Conservation (phyloP, 1,140 invertebrate species). For the Probaryconus sp. region DNA sequence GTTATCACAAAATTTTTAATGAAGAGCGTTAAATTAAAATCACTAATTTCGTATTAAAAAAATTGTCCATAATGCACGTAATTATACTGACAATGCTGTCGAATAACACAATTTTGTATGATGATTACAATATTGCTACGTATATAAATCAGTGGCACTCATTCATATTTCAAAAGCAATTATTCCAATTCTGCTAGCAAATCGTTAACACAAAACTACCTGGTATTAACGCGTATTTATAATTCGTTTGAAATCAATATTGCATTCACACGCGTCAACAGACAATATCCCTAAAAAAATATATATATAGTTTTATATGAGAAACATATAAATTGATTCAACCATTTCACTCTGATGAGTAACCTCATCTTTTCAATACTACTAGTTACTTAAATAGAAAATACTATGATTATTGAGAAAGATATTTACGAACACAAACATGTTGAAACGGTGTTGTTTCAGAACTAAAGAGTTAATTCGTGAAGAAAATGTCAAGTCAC, state of each 20-base stretch:
- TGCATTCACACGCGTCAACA: conserved; percentile 34
- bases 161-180: conserved; percentile 49
- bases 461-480: too few relatives aligned
- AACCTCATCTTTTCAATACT: too few relatives aligned
- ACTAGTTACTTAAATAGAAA: too few relatives aligned
- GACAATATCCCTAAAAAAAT: too few relatives aligned
- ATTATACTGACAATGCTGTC: conserved; percentile 29
- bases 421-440: conserved; percentile 22
- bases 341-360: too few relatives aligned
- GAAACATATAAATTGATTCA: too few relatives aligned
- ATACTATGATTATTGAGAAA: too few relatives aligned
- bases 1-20: too few relatives aligned
- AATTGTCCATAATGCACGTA: conserved; percentile 20
- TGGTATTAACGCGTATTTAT: conserved; percentile 46
- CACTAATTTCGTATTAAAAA: conserved; percentile 5
- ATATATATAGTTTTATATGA: too few relatives aligned
- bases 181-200: conserved; percentile 39
- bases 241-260: conserved; percentile 50
- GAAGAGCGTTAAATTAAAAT: conserved; percentile 1
- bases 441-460: too few relatives aligned
- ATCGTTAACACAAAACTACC: conserved; percentile 37
- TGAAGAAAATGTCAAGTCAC: conserved; percentile 51
- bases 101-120: conserved; percentile 36
- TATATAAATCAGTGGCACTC: conserved; percentile 50
- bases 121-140: conserved; percentile 37